Evolutionary conservation across 1,140 invertebrate species (phyloP), one percentile per base, ranked within the genome.

Genomic region (Elymnias hypermnestra): DNA sequence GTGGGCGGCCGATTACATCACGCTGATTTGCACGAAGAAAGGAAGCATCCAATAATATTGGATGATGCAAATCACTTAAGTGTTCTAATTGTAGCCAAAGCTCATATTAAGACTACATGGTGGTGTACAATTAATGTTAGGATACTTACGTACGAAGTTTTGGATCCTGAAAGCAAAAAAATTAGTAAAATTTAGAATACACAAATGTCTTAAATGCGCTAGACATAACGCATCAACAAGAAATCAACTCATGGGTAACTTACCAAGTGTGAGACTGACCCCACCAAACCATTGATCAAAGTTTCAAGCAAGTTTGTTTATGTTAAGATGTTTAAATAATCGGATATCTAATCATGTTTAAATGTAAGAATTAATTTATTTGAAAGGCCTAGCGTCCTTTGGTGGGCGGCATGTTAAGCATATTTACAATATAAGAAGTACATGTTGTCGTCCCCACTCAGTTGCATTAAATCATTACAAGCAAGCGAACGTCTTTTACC

Each of bases 11-110:
- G 44, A 26, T 9, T 53, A 1, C 13, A 7, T 1, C 4, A 15
- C 15, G 4, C 28, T 2, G 13, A 15, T 15, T 2, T 5, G 5
- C 3, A 22, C 4, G 18, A 48, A 29, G 23, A 33, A 10, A 10
- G 1, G 6, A 48, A 39, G 31, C 51, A 53, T 47, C 51, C 51
- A 9, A 33, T 53, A 10, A 31, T 53, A 31, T 9, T 53, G 17
- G 39, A 33, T 6, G 10, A 46, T 5, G 21, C 39, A 8, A 43
- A 13, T 31, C 7, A 19, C 7, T n/a, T 53, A 7, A 9, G 26
- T 1, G 23, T 37, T 3, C 23, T 48, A 4, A 26, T 53, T 10
- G 22, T 53, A 18, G 26, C 14, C 7, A 15, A 48, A 9, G 52
- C 43, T 5, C 45, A 48, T 15, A 15, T 17, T 2, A 43, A 43